Percentiles rank a stretch among this genome's conserved stretches.
Evolutionary conservation across 1,140 invertebrate species (phyloP).

Genomic region (Anagrus nilaparvatae): DNA sequence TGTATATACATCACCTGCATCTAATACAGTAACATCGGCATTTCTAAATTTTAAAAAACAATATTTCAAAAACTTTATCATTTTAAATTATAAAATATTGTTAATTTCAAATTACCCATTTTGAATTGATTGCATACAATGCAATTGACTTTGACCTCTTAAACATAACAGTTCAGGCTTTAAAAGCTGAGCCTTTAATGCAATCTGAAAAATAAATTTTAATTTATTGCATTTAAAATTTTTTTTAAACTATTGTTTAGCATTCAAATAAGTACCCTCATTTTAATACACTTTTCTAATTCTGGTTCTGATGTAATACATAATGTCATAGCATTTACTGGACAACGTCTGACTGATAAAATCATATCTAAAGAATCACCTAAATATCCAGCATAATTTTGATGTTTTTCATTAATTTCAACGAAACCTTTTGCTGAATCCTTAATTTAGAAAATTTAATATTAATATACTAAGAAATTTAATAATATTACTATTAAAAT

Average conservation of each 20-base stretch:
- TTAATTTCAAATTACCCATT: constrained; percentile 44
- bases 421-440: constrained; percentile 57
- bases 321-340: constrained; percentile 65
- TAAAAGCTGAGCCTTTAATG: constrained; percentile 74
- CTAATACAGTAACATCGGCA: constrained; percentile 82
- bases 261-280: constrained; percentile 61
- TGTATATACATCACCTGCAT: constrained; percentile 90
- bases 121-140: constrained; percentile 80
- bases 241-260: background rate
- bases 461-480: constrained; percentile 8
- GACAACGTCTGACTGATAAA: constrained; percentile 65
- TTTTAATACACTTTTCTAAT: constrained; percentile 84
- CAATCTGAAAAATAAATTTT: constrained; percentile 49
- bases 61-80: background rate
- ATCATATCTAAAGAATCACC: constrained; percentile 56
- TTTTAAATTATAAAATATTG: background rate
- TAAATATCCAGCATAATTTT: constrained; percentile 53
- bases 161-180: constrained; percentile 84
- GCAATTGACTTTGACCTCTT: constrained; percentile 71
- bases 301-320: constrained; percentile 88
- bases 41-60: constrained; percentile 21
- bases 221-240: constrained; percentile 6
- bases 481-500: constrained; percentile 8
- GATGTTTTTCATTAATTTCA: constrained; percentile 47
- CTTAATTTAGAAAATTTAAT: constrained; percentile 36